phyloP scores from a whole-genome alignment of 2,113 vertebrate species.

The Bufo bufo region DNA sequence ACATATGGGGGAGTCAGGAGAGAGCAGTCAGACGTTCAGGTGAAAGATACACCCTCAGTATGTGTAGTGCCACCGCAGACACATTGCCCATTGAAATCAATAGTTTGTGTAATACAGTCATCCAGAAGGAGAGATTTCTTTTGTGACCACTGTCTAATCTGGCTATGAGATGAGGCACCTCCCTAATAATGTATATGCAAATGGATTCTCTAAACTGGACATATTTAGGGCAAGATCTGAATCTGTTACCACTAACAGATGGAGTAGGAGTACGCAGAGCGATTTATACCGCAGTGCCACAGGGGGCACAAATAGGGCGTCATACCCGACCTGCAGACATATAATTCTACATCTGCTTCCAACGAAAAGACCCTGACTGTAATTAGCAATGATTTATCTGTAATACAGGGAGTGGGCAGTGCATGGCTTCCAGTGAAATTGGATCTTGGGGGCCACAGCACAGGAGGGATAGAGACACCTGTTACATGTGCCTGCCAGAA shows the following conservation, averaged over 20 bases:
- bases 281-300: neutral
- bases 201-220: no score
- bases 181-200: no score
- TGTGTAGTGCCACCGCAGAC: no score
- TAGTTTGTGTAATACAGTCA: no score
- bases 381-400: conserved; percentile 37
- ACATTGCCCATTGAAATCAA: no score
- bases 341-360: neutral
- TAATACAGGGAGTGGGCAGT: neutral
- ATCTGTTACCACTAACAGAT: neutral
- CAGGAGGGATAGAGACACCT: conserved; percentile 27
- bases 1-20: no score
- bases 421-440: conserved; percentile 20
- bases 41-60: no score
- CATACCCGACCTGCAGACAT: neutral
- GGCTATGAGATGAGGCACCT: no score
- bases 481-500: conserved; percentile 24
- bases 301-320: neutral
- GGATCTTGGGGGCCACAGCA: conserved; percentile 26
- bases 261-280: neutral
- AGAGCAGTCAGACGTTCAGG: no score
- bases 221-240: neutral
- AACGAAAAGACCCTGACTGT: neutral
- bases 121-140: no score
- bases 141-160: no score